These are phyloP conservation scores for Momotus momota DNA, from an alignment of 2,797 vertebrate genomes.

Conservation along the genomic window DNA sequence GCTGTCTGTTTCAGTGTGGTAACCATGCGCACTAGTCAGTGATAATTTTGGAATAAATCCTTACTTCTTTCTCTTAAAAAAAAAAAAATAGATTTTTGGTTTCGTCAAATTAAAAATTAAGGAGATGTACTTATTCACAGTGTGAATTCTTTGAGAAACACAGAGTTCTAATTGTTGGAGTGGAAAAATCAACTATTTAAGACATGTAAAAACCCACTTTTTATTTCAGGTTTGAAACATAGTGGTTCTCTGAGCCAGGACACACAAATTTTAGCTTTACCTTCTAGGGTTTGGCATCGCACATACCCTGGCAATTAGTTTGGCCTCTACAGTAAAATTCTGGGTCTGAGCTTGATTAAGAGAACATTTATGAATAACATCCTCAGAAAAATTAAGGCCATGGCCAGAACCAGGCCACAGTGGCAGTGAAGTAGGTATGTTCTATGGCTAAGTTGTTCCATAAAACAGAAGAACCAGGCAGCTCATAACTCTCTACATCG, in stretches of 20 bases:
- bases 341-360: conserved; percentile 86
- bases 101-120: conserved; percentile 43
- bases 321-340: conserved; percentile 63
- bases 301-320: conserved; percentile 60
- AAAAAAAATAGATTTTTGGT: neutral
- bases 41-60: conserved; percentile 36
- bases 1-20: conserved; percentile 50
- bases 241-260: conserved; percentile 56
- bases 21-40: conserved; percentile 22
- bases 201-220: conserved; percentile 51
- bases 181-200: conserved; percentile 64
- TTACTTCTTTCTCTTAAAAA: neutral
- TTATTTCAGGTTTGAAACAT: conserved; percentile 58
- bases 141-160: conserved; percentile 52
- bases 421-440: neutral
- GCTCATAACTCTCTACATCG: conserved; percentile 55
- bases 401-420: conserved; percentile 30
- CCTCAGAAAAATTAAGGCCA: conserved; percentile 78
- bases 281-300: conserved; percentile 76
- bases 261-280: conserved; percentile 73
- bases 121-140: conserved; percentile 1
- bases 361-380: conserved; percentile 86
- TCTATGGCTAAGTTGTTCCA: conserved; percentile 43
- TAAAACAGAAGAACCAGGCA: conserved; percentile 47
- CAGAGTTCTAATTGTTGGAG: conserved; percentile 53